Conservation (phyloP, 2,113 vertebrate genomes). For the Passerina amoena region DNA sequence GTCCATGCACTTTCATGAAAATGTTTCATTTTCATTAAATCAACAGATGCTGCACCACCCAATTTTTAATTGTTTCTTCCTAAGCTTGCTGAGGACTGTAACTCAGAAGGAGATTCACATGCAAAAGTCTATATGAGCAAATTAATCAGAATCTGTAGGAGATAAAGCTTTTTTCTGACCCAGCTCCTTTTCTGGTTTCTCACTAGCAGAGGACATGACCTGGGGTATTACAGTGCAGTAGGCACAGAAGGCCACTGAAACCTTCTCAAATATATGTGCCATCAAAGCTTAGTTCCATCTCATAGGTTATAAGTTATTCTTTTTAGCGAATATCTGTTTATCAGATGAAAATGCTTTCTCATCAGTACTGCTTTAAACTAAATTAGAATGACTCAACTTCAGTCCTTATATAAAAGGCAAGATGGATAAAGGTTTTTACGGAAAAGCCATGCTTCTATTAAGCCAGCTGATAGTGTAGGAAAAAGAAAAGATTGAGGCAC, state of each 20-base stretch:
- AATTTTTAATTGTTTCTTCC: background rate
- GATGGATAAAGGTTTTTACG: background rate
- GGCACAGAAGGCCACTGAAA: background rate
- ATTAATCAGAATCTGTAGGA: background rate
- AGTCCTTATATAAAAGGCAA: background rate
- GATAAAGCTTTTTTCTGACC: background rate
- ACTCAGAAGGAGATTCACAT: background rate
- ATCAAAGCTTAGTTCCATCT: background rate
- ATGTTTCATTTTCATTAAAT: background rate
- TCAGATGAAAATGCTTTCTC: background rate
- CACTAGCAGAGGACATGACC: background rate
- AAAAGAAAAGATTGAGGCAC: background rate
- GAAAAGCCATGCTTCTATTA: accelerated
- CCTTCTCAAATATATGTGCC: accelerated
- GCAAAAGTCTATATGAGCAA: background rate
- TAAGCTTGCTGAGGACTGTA: background rate
- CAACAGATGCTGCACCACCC: background rate
- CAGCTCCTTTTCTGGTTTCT: background rate
- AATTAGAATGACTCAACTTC: background rate
- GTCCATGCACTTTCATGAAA: background rate
- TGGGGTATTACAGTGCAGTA: too few species aligned
- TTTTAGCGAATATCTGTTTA: background rate
- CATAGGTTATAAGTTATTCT: background rate
- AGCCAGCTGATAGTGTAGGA: background rate
- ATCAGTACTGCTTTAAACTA: background rate